A percentile compares a stretch with the other conserved stretches of the same genome.
These are phyloP conservation scores for Homarus americanus DNA, from an alignment of 1,140 invertebrate species.

Conservation along the genomic window DNA sequence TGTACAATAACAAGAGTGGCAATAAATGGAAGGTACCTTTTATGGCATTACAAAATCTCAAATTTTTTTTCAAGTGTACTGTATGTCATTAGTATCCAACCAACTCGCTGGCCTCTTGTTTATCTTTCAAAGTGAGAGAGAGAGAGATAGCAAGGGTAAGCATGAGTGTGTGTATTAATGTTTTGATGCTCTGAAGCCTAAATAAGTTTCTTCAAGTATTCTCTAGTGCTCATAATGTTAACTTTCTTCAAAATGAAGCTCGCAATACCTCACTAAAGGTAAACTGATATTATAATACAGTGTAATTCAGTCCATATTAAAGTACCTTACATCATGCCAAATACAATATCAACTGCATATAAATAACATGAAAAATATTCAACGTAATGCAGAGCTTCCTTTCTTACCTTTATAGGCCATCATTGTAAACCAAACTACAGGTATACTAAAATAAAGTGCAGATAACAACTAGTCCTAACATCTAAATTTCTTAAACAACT, in stretches of 20 bases:
- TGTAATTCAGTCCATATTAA: neutral
- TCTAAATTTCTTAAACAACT: conserved; percentile 37
- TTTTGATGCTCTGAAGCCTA: too few relatives aligned
- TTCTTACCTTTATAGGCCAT: conserved; percentile 21
- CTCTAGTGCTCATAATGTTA: too few relatives aligned
- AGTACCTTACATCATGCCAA: conserved; percentile 58
- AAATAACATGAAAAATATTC: conserved; percentile 44
- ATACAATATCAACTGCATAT: conserved; percentile 55
- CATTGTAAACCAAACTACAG: conserved; percentile 21
- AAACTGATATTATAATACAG: neutral
- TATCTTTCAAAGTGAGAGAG: too few relatives aligned
- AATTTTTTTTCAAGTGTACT: too few relatives aligned
- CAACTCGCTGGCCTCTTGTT: too few relatives aligned
- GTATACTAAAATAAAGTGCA: conserved; percentile 25
- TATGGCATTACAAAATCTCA: neutral
- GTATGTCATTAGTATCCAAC: too few relatives aligned
- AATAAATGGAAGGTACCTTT: conserved; percentile 50
- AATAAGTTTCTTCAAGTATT: too few relatives aligned
- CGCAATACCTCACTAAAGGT: too few relatives aligned
- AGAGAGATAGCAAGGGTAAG: too few relatives aligned
- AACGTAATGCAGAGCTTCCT: conserved; percentile 40
- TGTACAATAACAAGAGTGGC: conserved; percentile 58
- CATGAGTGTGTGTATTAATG: too few relatives aligned
- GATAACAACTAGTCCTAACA: conserved; percentile 57
- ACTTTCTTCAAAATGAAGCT: too few relatives aligned